Evolutionary conservation across 2,113 vertebrate species (phyloP).

Genomic region (Coturnix japonica): DNA sequence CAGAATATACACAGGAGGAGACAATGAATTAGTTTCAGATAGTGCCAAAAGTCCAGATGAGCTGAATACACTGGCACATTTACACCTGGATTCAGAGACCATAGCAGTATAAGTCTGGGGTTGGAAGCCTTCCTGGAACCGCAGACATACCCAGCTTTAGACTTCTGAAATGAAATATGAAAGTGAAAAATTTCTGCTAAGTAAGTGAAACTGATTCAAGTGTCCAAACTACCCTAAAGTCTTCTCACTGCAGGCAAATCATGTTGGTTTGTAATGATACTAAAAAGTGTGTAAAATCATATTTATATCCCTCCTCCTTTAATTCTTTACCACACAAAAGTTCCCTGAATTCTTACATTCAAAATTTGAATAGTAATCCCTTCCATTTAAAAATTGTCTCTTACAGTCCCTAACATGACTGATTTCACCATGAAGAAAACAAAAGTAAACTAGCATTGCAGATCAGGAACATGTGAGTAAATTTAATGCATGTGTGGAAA

Average conservation of each 20-base stretch:
- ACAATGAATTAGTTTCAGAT: slow-evolving; percentile 13
- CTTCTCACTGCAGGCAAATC: not conserved
- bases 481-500: not conserved
- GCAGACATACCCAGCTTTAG: not conserved
- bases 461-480: not conserved
- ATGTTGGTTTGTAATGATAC: not conserved
- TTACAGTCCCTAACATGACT: not conserved
- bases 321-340: not conserved
- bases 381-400: not conserved
- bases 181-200: not conserved
- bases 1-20: slow-evolving; percentile 36
- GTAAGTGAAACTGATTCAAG: not conserved
- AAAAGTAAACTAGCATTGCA: not conserved
- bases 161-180: slow-evolving; percentile 21
- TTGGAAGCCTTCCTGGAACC: slow-evolving; percentile 40
- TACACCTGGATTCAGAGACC: slow-evolving; percentile 42
- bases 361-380: not conserved
- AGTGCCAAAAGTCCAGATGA: slow-evolving; percentile 11
- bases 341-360: not conserved
- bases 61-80: slow-evolving; percentile 40
- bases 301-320: not conserved
- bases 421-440: not conserved
- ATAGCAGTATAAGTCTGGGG: slow-evolving; percentile 10
- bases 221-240: not conserved
- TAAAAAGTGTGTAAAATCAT: not conserved